phyloP scores from a whole-genome alignment of 2,888 invertebrate species.

The Diarsia brunnea region DNA sequence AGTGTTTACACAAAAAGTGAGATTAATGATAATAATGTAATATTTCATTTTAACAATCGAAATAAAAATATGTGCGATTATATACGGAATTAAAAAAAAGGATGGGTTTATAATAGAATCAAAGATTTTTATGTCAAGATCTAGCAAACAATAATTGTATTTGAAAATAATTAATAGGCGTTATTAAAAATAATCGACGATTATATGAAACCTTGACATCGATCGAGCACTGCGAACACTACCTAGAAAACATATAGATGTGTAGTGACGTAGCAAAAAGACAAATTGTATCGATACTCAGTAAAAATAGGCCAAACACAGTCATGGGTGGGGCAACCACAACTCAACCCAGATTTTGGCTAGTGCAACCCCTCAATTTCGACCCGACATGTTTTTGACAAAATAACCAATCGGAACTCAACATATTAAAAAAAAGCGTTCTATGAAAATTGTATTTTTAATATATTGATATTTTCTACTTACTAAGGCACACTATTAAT shows the following conservation, averaged over 20 bases:
- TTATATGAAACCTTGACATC: not conserved
- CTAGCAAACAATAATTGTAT: not conserved
- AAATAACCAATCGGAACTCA: conserved; percentile 54
- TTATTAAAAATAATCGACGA: not conserved
- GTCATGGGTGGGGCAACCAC: not conserved
- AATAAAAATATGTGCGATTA: not conserved
- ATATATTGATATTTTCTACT: conserved; percentile 67
- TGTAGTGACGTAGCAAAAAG: not conserved
- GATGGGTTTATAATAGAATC: not conserved
- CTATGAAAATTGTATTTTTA: conserved; percentile 55
- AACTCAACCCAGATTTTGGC: not conserved
- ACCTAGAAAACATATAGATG: no score
- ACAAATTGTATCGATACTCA: conserved; percentile 8
- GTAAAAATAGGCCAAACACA: not conserved
- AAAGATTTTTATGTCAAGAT: not conserved
- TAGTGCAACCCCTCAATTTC: not conserved
- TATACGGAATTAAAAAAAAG: not conserved
- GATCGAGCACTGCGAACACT: conserved; percentile 17
- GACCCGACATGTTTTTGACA: not conserved
- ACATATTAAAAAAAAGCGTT: conserved; percentile 21
- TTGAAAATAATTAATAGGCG: not conserved
- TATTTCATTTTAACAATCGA: not conserved
- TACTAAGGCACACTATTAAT: conserved; percentile 37
- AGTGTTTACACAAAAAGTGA: conserved; percentile 19
- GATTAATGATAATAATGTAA: conserved; percentile 12